Evolutionary conservation across 2,888 invertebrate species (phyloP).

Genomic region (Campoplex capitator): DNA sequence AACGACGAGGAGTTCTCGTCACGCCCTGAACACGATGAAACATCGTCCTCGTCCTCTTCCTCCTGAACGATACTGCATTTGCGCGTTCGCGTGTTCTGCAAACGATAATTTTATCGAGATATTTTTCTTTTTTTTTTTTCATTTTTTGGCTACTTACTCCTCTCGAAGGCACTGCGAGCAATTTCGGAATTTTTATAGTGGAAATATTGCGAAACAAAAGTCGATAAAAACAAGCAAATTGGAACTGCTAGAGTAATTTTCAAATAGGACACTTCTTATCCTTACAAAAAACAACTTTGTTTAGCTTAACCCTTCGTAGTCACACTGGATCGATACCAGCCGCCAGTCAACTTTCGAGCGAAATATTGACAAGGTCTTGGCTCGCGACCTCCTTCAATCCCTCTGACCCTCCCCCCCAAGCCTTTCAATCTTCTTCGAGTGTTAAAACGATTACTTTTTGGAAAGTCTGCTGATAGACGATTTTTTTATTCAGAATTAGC

Average conservation of each 20-base stretch:
- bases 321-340: not conserved
- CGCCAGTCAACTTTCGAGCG: not conserved
- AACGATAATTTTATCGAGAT: slow-evolving; percentile 63
- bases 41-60: slow-evolving; percentile 96
- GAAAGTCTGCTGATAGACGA: not conserved
- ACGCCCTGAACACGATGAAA: slow-evolving; percentile 86
- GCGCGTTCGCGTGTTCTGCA: slow-evolving; percentile 88
- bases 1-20: slow-evolving; percentile 85
- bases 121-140: slow-evolving; percentile 22
- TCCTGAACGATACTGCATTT: slow-evolving; percentile 97
- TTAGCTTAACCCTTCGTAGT: slow-evolving; percentile 5
- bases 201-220: not conserved
- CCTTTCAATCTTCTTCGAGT: not conserved
- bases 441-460: not conserved
- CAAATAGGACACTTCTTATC: not conserved
- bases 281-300: not conserved
- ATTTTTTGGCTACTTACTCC: slow-evolving; percentile 11
- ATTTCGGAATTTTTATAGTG: not conserved
- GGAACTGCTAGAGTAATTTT: not conserved
- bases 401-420: not conserved
- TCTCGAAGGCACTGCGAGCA: not conserved
- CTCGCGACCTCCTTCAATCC: not conserved
- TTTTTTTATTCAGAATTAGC: too few relatives aligned
- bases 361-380: not conserved
- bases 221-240: not conserved